These are phyloP conservation scores for Prunella fulvescens DNA, from an alignment of 2,113 vertebrate species.

Conservation along the genomic window DNA sequence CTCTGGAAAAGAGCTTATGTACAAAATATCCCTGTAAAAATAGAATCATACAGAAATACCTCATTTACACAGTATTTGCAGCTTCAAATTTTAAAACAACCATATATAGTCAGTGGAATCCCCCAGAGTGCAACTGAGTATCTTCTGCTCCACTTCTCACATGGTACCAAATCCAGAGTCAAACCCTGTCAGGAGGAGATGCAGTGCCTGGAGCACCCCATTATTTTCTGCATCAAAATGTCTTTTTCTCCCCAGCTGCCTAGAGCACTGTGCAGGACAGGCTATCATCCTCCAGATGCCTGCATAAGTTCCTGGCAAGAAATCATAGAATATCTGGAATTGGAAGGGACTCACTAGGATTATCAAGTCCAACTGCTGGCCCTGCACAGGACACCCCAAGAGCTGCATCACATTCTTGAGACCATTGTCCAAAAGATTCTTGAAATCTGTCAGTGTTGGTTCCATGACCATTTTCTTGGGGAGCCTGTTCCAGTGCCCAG, in stretches of 20 bases:
- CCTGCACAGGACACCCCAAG: not conserved
- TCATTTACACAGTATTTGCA: not conserved
- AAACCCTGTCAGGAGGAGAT: not conserved
- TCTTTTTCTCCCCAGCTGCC: not conserved
- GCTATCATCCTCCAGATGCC: not conserved
- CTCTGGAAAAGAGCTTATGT: not conserved
- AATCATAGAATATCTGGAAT: not conserved
- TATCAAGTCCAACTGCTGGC: rapidly evolving
- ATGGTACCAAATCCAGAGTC: not conserved
- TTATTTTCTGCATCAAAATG: not conserved
- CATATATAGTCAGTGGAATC: not conserved
- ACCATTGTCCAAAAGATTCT: not conserved
- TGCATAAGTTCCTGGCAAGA: not conserved
- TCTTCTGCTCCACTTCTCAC: not conserved
- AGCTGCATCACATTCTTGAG: rapidly evolving
- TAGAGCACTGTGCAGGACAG: not conserved
- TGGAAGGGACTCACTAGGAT: not conserved
- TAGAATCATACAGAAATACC: not conserved
- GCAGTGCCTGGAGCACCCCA: not conserved
- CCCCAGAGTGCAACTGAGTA: rapidly evolving
- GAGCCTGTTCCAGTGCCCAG: not conserved
- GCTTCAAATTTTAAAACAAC: not conserved
- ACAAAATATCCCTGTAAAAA: not conserved
- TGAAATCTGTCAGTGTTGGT: not conserved
- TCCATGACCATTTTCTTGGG: not conserved